Base-by-base conservation (phyloP, 2,113 vertebrate species). In the human (Homo sapiens) region DNA sequence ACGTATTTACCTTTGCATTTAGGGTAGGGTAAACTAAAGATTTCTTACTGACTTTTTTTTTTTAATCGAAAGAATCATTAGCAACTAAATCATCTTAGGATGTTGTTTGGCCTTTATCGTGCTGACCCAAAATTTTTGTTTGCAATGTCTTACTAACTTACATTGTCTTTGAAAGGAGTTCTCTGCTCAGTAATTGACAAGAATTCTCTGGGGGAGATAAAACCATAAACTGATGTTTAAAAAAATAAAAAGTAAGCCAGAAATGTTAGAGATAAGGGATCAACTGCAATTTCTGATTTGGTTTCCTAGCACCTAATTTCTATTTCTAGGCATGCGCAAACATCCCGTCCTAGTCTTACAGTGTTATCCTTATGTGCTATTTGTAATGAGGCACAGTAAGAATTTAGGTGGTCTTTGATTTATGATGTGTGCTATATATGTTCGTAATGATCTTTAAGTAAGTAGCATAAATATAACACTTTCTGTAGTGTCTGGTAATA, bases 31-130 rank as follows among this genome's bases (percentile, higher is more conserved):
- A 90, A 76, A 83, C 40, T 76, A 43, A 52, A 59, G 23, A 55
- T 83, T 93, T 57, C 52, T 50, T 59, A 48, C 38, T 90, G 78
- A 32, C 48, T 7, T n/a, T 64, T 73, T 25, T 23, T 45, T 45
- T 66, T 80, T 79, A 90, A 90, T 86, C 55, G 61, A 59, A 79
- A 64, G 82, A 68, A 55, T 91, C 68, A 88, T 97, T 88, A 94
- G 59, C n/a, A 52, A 72, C 23, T 88, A 82, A 94, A 91, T 78
- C 82, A 79, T 97, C 76, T 78, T 50, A 76, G 40, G 11, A 4
- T 70, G 22, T 88, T 75, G 9, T 5, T 83, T 88, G 20, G 32
- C 13, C 61, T 81, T n/a, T 50, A 50, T 10, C 70, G 27, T 23
- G 18, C 25, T 83, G 82, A 83, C 66, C 70, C 57, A 32, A 82